Base-by-base conservation (phyloP, 2,888 invertebrate species). In the Machimus rusticus region DNA sequence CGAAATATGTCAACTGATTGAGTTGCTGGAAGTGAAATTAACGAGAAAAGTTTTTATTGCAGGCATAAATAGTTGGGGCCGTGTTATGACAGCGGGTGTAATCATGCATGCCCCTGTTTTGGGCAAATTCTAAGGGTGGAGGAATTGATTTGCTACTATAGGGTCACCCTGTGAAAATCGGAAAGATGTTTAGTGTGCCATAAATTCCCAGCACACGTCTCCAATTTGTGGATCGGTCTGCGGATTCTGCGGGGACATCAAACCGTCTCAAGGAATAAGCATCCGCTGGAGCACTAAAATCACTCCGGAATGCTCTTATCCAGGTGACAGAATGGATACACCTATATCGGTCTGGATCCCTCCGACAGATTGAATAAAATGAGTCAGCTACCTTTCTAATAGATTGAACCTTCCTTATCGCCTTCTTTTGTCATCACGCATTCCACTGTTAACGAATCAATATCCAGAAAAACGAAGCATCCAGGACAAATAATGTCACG, bases 1-100 rank as follows among this genome's bases (percentile, higher is more conserved):
- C 51, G 85, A 85, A 85, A 85, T 85, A 85, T 85, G 85, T 85
- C 85, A 85, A 85, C 85, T 85, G 85, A 85, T 85, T 85, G 85
- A 85, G 85, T 74, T 34, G 74, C 74, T 85, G 74, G 85, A 85
- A 85, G 85, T 85, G 85, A 85, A 85, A 85, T 85, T 85, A 85
- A 74, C 74, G 85, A 74, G 85, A 74, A 85, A 85, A 85, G 74
- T 85, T 85, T 85, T 85, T 74, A 85, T 74, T 85, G 66, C 85
- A 46, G 66, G 37, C 37, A 84, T 34, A 46, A 51, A 46, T 79
- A 51, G 46, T 79, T 79, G 46, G 51, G 82, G 82, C 19, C 57
- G 57, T 82, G 82, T 66, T 82, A 82, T 57, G 66, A 82, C 39
- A 46, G 39, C 8, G 79, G 51, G 3, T 28, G 79, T 51, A 23